Evolutionary conservation across 1,140 invertebrate species (phyloP).

Genomic region (Ladona fulva): DNA sequence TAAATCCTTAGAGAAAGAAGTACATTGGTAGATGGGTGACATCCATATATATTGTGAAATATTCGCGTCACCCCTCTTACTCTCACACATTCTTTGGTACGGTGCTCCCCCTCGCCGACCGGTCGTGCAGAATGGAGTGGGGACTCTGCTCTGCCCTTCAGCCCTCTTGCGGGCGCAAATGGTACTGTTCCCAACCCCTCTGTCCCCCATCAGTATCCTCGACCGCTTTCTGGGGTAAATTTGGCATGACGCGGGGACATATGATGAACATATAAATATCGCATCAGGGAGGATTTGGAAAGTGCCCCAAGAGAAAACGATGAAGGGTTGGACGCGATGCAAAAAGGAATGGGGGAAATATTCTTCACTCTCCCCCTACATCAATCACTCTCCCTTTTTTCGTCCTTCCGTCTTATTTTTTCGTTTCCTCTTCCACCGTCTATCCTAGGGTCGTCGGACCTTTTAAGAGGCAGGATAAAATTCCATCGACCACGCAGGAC

Average conservation of each 20-base stretch:
- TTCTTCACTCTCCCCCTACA: too few species aligned
- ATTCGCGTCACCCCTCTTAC: too few species aligned
- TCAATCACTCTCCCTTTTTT: too few species aligned
- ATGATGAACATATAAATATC: constrained; percentile 19
- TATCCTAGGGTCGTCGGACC: too few species aligned
- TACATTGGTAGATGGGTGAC: background rate
- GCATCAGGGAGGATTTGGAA: constrained; percentile 16
- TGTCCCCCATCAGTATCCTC: background rate
- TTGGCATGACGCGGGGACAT: constrained; percentile 18
- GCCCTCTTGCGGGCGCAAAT: background rate
- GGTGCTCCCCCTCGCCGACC: background rate
- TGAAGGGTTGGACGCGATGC: background rate
- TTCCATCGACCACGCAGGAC: too few species aligned
- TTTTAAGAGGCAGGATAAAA: too few species aligned
- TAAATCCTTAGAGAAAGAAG: background rate
- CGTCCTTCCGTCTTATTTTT: too few species aligned
- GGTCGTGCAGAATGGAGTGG: background rate
- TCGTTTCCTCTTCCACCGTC: too few species aligned
- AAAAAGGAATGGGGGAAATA: background rate
- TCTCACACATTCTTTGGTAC: background rate
- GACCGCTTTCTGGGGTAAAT: constrained; percentile 7
- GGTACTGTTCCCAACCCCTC: too few species aligned
- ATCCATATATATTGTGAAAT: too few species aligned
- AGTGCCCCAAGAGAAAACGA: background rate
- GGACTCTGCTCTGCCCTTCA: background rate